Evolutionary conservation across 2,888 invertebrate species (phyloP), one percentile per base, ranked within the genome.

Genomic region (Pristionchus fissidentatus): DNA sequence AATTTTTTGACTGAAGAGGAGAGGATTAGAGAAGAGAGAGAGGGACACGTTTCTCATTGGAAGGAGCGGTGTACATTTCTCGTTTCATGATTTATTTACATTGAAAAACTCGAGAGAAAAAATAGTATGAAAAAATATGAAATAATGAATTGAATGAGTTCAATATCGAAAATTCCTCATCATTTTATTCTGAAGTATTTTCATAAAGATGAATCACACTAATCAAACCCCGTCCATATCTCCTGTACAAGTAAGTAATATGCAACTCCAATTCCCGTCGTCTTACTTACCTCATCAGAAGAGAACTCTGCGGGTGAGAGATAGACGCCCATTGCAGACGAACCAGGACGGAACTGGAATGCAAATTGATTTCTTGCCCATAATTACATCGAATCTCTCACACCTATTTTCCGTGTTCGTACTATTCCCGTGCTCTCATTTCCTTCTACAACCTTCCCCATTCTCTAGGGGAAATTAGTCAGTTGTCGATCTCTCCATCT

Each of bases 241-340:
- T n/a, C n/a, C n/a, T 38, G 70, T 55, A n/a, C 35, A 8, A 62
- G 3, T 3, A 46, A 55, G 4, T 19, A 55, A 55, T 55, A n/a
- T n/a, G n/a, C n/a, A n/a, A 82, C 26, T 26, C 19, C 55, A 55
- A 55, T 15, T 55, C n/a, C 22, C 55, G 22, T 4, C n/a, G 55
- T n/a, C n/a, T 32, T 22, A 29, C 7, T n/a, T 7, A 85, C 87
- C 66, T 85, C 86, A 43, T 87, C 88, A 46, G 85, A 86, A 49
- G 87, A 85, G 84, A 86, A 88, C 77, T 85, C 84, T 26, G 87
- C 87, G 0, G 90, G 89, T 15, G 85, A 87, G 79, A 89, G 85
- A 66, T 90, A 90, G 32, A 85, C 87, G 0, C 87, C 89, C 35
- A 87, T 84, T 15, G 88, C 86, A 1, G 89, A 88, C 32, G 87